These are phyloP conservation scores for Furcula furcula DNA, from an alignment of 2,888 invertebrate species.

Conservation along the genomic window DNA sequence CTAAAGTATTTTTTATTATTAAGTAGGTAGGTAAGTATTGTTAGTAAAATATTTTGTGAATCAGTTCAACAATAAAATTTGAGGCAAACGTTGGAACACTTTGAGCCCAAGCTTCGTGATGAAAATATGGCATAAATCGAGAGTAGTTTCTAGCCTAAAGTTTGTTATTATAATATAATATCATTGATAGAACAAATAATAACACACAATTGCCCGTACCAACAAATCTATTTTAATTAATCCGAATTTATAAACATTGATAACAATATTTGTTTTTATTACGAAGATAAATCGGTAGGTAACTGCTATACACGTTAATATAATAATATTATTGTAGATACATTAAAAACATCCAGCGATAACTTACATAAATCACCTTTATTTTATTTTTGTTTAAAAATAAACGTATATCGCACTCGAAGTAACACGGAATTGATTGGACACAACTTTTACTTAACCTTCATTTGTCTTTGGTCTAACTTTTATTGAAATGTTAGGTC, in stretches of 20 bases:
- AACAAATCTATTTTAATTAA: constrained; percentile 29
- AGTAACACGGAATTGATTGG: constrained; percentile 16
- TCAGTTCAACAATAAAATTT: too few species aligned
- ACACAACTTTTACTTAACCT: constrained; percentile 29
- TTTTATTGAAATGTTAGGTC: constrained; percentile 24
- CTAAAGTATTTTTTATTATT: too few species aligned
- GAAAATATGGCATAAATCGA: too few species aligned
- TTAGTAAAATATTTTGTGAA: too few species aligned
- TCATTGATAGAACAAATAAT: too few species aligned
- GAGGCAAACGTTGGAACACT: too few species aligned
- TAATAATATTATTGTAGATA: constrained; percentile 9
- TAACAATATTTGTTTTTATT: constrained; percentile 49
- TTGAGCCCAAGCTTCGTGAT: too few species aligned
- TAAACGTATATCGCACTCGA: constrained; percentile 4
- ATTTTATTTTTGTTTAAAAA: constrained; percentile 15
- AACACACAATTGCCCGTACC: constrained; percentile 23
- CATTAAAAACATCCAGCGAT: constrained; percentile 20
- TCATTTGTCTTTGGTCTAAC: constrained; percentile 15
- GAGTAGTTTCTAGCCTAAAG: too few species aligned
- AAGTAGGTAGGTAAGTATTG: too few species aligned
- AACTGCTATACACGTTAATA: constrained; percentile 25
- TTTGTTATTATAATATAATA: too few species aligned
- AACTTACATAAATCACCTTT: constrained; percentile 25
- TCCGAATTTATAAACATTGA: constrained; percentile 33
- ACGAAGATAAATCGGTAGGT: constrained; percentile 27